Conservation (phyloP, 2,888 invertebrate genomes). For the Schizaphis graminum region DNA sequence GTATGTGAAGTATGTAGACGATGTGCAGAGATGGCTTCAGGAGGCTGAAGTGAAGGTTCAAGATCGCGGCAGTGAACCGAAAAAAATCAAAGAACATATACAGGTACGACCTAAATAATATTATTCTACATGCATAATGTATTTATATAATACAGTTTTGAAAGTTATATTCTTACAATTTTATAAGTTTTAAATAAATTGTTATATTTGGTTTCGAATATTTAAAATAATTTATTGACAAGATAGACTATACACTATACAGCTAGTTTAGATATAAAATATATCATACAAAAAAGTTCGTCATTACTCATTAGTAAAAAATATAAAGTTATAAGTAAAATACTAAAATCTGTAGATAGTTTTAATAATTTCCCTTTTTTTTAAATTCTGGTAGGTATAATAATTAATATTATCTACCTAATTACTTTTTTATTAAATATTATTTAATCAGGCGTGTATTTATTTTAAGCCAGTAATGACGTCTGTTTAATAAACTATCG, state of each 20-base stretch:
- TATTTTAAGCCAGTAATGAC: neutral
- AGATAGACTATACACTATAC: neutral
- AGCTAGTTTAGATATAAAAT: neutral
- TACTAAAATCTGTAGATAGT: neutral
- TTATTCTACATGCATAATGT: neutral
- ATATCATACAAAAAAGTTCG: neutral
- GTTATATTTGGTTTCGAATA: neutral
- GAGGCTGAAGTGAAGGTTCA: conserved; percentile 86
- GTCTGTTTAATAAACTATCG: neutral
- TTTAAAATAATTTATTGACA: neutral
- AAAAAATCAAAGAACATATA: conserved; percentile 82
- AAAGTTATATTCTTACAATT: neutral
- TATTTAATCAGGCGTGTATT: neutral
- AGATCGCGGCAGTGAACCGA: conserved; percentile 84
- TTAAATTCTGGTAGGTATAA: no score
- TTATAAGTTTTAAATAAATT: neutral
- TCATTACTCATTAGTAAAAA: neutral
- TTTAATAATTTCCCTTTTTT: neutral
- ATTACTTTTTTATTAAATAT: neutral
- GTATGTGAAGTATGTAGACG: conserved; percentile 84
- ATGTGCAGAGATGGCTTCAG: conserved; percentile 86
- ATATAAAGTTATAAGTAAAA: no score
- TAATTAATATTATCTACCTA: neutral
- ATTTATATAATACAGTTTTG: neutral
- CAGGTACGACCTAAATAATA: conserved; percentile 71